Evolutionary conservation across 2,797 vertebrate species (phyloP).

Genomic region (Aplochiton taeniatus): DNA sequence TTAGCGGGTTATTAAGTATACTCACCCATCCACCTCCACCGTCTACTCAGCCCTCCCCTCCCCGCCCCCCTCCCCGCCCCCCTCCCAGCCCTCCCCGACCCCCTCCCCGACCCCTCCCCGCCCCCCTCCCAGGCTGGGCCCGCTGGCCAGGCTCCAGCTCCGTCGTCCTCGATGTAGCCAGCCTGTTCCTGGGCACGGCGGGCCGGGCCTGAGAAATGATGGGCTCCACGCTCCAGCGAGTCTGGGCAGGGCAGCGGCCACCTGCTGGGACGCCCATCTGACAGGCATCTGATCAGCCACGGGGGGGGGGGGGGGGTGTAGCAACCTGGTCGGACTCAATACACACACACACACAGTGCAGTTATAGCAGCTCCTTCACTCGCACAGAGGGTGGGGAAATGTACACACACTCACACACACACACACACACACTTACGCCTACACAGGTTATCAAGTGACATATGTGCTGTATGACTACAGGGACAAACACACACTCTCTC

Average conservation of each 20-base stretch:
- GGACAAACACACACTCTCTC: slow-evolving; percentile 7
- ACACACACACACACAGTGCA: background rate
- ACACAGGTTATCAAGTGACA: background rate
- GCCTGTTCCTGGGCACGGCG: slow-evolving; percentile 49
- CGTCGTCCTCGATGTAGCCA: slow-evolving; percentile 67
- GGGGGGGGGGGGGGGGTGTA: slow-evolving; percentile 44
- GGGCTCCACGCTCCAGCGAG: slow-evolving; percentile 50
- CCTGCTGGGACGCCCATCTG: slow-evolving; percentile 58
- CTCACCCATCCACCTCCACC: slow-evolving; percentile 38
- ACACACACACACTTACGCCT: slow-evolving; percentile 1
- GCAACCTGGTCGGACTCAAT: slow-evolving; percentile 13
- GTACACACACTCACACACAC: background rate
- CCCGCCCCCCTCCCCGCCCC: slow-evolving; percentile 41
- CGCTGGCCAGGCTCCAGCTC: slow-evolving; percentile 61
- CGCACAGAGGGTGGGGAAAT: background rate
- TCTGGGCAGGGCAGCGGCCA: slow-evolving; percentile 52
- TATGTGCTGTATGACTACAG: background rate
- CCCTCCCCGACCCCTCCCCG: background rate
- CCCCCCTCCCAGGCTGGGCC: slow-evolving; percentile 25
- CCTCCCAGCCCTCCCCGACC: slow-evolving; percentile 16
- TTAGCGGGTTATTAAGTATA: slow-evolving; percentile 71
- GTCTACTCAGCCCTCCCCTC: slow-evolving; percentile 9
- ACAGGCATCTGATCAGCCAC: slow-evolving; percentile 61
- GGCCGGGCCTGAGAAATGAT: slow-evolving; percentile 53
- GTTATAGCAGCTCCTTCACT: slow-evolving; percentile 8